These are phyloP conservation scores for Anastrepha obliqua DNA, from an alignment of 1,140 invertebrate genomes.

Conservation along the genomic window DNA sequence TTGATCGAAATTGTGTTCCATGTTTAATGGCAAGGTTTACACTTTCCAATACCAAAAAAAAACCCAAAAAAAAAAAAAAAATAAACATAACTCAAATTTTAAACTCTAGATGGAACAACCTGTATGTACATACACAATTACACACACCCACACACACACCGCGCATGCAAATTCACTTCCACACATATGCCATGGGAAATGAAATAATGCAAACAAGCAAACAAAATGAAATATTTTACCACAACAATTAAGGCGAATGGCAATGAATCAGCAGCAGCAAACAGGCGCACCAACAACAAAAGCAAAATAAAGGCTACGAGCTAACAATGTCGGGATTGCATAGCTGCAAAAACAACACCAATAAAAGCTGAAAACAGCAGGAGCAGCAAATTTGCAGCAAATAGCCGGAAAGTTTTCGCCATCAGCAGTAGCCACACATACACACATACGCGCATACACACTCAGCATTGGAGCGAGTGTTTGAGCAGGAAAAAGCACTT, in stretches of 20 bases:
- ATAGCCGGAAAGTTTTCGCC: constrained; percentile 33
- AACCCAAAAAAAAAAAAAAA: too few species aligned
- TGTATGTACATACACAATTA: too few species aligned
- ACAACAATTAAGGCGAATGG: constrained; percentile 38
- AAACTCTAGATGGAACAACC: too few species aligned
- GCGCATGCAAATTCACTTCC: neutral
- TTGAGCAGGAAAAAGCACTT: neutral
- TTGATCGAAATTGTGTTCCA: too few species aligned
- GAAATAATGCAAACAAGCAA: neutral
- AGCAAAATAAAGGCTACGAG: too few species aligned
- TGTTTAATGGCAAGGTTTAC: too few species aligned
- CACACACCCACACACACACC: too few species aligned
- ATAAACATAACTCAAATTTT: too few species aligned
- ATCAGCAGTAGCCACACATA: neutral
- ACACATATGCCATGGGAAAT: neutral
- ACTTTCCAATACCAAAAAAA: too few species aligned
- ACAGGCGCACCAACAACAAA: neutral
- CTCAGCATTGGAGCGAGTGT: neutral
- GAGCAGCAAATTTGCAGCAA: constrained; percentile 15
- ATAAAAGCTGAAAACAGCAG: constrained; percentile 8
- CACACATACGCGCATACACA: neutral
- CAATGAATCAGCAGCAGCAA: constrained; percentile 17
- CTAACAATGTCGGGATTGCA: neutral
- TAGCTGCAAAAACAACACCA: neutral
- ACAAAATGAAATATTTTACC: constrained; percentile 48